phyloP scores from a whole-genome alignment of 2,113 vertebrate genomes.

The Macroglossus sobrinus region DNA sequence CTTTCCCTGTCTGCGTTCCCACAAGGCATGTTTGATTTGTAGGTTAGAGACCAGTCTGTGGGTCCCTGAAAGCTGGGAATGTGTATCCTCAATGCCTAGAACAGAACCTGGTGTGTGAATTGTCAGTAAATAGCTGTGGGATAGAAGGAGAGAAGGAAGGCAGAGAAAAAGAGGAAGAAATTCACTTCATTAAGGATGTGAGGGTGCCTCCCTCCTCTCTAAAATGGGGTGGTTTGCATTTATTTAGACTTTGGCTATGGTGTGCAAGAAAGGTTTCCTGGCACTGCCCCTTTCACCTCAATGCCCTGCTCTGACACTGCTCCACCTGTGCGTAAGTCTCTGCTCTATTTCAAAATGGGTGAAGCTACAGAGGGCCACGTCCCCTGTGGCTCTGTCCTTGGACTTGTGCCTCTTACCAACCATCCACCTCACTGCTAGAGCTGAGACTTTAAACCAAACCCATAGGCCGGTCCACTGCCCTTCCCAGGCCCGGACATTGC shows the following conservation, averaged over 20 bases:
- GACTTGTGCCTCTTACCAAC: slow-evolving; percentile 38
- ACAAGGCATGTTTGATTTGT: not conserved
- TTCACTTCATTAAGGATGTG: not conserved
- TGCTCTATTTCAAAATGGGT: not conserved
- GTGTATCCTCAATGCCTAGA: not conserved
- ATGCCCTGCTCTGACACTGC: not conserved
- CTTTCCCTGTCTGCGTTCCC: not conserved
- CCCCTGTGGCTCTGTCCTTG: not conserved
- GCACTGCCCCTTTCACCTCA: not conserved
- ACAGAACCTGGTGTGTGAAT: not conserved
- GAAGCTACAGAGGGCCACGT: slow-evolving; percentile 29
- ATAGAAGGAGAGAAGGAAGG: not conserved
- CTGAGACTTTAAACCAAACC: not conserved
- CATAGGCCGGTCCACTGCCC: not conserved
- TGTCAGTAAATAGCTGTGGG: not conserved
- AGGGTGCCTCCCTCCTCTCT: not conserved
- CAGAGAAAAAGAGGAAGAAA: not conserved
- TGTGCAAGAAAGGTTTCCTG: not conserved
- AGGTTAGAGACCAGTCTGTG: not conserved
- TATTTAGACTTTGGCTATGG: not conserved
- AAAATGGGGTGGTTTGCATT: not conserved
- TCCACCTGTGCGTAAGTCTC: slow-evolving; percentile 21
- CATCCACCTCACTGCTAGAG: not conserved
- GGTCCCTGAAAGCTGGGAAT: not conserved
- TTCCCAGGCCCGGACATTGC: not conserved